These are phyloP conservation scores for Plumapathes pennacea DNA, from an alignment of 92 coral and sea anemone species.

Conservation along the genomic window DNA sequence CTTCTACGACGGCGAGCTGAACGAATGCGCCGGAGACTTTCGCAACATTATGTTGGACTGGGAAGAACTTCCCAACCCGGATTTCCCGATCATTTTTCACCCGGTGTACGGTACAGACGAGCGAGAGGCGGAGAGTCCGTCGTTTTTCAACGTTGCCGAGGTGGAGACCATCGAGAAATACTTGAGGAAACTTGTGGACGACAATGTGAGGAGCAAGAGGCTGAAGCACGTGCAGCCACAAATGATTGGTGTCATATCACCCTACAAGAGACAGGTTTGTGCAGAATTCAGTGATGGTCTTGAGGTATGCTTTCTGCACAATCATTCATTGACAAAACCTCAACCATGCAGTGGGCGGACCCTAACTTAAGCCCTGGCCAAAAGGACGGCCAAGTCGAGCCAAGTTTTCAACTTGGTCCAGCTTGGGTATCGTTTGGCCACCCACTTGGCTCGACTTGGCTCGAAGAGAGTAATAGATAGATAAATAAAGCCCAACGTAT, in stretches of 20 bases:
- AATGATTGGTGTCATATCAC: conserved; percentile 75
- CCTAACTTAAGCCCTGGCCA: no score
- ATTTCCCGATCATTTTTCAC: conserved; percentile 67
- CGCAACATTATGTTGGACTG: conserved; percentile 65
- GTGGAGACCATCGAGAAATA: conserved; percentile 77
- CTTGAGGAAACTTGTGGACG: conserved; percentile 68
- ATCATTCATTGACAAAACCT: no score
- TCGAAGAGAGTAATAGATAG: no score
- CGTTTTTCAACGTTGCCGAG: conserved; percentile 79
- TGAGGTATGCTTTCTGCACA: no score
- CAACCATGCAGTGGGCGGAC: no score
- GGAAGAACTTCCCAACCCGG: conserved; percentile 70
- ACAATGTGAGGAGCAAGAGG: conserved; percentile 53
- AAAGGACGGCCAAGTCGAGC: no score
- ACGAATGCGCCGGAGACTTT: conserved; percentile 63
- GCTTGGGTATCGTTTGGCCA: no score
- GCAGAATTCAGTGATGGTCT: no score
- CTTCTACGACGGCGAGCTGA: conserved; percentile 68
- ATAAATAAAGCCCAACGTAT: no score
- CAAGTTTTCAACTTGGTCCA: no score
- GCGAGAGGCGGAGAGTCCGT: conserved; percentile 72
- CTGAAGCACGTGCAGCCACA: conserved; percentile 60
- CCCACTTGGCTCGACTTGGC: no score
- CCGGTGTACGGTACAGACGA: conserved; percentile 74
- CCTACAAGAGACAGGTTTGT: conserved; percentile 73